Evolutionary conservation across 1,140 invertebrate species (phyloP).

Genomic region (Drosophila saltans): DNA sequence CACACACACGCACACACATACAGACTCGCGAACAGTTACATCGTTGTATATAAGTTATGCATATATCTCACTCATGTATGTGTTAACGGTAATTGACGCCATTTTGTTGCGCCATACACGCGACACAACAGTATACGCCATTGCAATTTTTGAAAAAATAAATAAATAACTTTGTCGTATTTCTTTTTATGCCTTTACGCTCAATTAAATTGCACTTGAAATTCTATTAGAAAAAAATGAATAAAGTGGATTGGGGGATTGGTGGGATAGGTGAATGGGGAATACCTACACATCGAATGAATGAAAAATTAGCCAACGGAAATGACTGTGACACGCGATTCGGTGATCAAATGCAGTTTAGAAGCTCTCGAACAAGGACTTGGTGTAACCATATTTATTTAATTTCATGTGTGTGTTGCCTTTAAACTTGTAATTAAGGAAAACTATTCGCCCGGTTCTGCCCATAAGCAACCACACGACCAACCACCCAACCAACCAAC

Average conservation of each 20-base stretch:
- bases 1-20: background rate
- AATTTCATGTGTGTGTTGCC: constrained; percentile 29
- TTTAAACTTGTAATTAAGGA: constrained; percentile 67
- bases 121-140: constrained; percentile 34
- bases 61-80: constrained; percentile 15
- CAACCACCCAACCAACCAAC: background rate
- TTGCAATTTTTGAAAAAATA: constrained; percentile 28
- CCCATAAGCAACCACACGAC: background rate
- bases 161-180: constrained; percentile 54
- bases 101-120: constrained; percentile 58
- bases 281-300: constrained; percentile 14
- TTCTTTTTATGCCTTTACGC: constrained; percentile 61
- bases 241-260: background rate
- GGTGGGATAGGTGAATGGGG: background rate
- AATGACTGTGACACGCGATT: constrained; percentile 65
- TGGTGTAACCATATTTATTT: constrained; percentile 48
- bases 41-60: background rate
- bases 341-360: constrained; percentile 45
- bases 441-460: constrained; percentile 16
- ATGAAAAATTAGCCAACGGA: constrained; percentile 54
- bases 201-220: constrained; percentile 76
- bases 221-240: constrained; percentile 37
- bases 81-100: constrained; percentile 66
- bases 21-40: background rate
- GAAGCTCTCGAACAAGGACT: constrained; percentile 31